Conservation (phyloP, 2,797 vertebrate genomes). For the Pseudochirops cupreus region DNA sequence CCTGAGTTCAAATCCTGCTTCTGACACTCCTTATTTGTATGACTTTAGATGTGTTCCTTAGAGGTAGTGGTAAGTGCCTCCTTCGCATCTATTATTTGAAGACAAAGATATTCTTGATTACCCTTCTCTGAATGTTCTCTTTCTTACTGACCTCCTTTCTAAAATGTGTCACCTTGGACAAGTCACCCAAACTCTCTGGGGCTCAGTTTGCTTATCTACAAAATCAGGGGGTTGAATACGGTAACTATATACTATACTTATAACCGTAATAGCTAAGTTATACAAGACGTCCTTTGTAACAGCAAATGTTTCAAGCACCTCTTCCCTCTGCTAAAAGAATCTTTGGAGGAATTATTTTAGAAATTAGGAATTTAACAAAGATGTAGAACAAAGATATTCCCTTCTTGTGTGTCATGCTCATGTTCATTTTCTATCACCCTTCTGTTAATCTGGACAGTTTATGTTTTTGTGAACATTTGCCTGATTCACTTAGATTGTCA, state of each 20-base stretch:
- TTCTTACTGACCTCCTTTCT: neutral
- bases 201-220: neutral
- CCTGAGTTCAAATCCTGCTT: neutral
- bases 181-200: neutral
- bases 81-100: neutral
- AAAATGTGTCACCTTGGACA: neutral
- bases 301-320: slow-evolving; percentile 24
- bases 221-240: neutral
- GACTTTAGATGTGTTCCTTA: neutral
- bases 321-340: slow-evolving; percentile 44
- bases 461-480: too few species aligned
- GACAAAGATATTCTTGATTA: neutral
- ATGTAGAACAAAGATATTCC: slow-evolving; percentile 17
- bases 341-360: neutral
- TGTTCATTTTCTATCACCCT: slow-evolving; percentile 35
- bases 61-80: neutral
- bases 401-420: slow-evolving; percentile 17
- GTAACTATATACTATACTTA: neutral
- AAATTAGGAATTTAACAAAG: neutral
- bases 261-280: neutral
- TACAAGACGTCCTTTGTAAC: slow-evolving; percentile 42
- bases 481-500: too few species aligned
- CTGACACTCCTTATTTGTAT: neutral
- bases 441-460: too few species aligned
- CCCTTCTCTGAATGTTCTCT: neutral